Conservation (phyloP, 2,888 invertebrate genomes). For the Cremastinae sp. region DNA sequence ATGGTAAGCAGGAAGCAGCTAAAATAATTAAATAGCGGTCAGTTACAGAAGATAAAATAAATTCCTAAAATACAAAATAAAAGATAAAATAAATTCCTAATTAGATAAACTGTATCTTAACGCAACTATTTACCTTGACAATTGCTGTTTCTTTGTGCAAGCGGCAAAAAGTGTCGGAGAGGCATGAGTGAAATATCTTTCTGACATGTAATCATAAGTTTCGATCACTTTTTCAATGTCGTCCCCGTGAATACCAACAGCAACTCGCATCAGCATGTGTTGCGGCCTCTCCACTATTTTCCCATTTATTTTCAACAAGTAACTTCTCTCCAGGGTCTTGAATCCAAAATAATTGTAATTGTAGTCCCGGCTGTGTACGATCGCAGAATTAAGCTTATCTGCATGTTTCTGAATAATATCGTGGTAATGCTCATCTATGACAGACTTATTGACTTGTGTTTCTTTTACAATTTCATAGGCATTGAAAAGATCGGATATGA, state of each 20-base stretch:
- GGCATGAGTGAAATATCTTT: constrained; percentile 98
- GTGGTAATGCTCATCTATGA: constrained; percentile 93
- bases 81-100: too few relatives aligned
- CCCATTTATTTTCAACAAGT: constrained; percentile 93
- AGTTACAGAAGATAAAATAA: too few relatives aligned
- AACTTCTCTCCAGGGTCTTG: constrained; percentile 97
- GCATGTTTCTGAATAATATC: constrained; percentile 92
- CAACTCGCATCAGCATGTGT: constrained; percentile 98
- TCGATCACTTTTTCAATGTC: constrained; percentile 96
- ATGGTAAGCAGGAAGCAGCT: constrained; percentile 97
- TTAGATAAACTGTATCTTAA: too few relatives aligned
- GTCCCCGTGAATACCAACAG: constrained; percentile 97
- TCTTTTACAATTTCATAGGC: constrained; percentile 85
- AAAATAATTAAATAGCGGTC: too few relatives aligned
- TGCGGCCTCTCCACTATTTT: constrained; percentile 98
- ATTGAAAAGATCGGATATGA: constrained; percentile 92
- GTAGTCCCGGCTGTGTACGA: constrained; percentile 98
- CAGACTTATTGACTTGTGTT: constrained; percentile 88
- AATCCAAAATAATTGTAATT: constrained; percentile 99
- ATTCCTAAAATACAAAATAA: too few relatives aligned
- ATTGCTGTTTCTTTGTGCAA: constrained; percentile 93
- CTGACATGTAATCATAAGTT: constrained; percentile 97
- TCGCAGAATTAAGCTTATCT: constrained; percentile 95
- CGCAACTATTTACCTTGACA: constrained; percentile 90
- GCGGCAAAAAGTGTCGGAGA: constrained; percentile 98